phyloP scores from a whole-genome alignment of 1,140 invertebrate species.

The Lepidurus packardi region DNA sequence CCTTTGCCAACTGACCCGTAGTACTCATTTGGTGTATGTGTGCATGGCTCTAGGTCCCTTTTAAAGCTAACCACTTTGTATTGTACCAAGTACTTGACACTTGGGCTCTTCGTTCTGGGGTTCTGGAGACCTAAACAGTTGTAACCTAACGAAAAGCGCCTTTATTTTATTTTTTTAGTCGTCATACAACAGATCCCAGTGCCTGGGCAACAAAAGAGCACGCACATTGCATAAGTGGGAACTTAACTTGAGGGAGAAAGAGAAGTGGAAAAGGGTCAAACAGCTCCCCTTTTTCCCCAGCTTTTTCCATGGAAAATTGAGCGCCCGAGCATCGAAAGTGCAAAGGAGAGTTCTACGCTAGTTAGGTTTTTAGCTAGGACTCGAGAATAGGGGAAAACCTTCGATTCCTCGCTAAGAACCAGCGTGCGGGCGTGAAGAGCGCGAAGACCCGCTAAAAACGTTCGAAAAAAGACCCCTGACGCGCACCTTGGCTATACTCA shows the following conservation, averaged over 20 bases:
- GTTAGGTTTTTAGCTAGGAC: neutral
- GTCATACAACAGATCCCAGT: neutral
- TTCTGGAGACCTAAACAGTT: conserved; percentile 13
- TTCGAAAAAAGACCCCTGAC: neutral
- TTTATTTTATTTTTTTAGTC: neutral
- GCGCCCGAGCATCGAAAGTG: neutral
- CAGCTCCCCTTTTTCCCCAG: neutral
- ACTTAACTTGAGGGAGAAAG: neutral
- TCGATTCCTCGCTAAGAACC: neutral
- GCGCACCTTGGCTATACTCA: neutral
- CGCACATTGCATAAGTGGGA: conserved; percentile 10
- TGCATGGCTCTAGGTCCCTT: neutral
- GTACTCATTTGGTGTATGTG: neutral
- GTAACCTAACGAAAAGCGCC: neutral
- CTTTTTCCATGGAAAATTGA: conserved; percentile 6
- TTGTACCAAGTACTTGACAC: conserved; percentile 21
- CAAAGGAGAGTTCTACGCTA: neutral
- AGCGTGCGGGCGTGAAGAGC: neutral
- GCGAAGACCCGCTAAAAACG: neutral
- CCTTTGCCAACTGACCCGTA: conserved; percentile 18
- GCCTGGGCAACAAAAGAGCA: conserved; percentile 7
- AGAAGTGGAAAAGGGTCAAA: neutral
- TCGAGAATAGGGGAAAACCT: neutral
- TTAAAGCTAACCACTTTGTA: conserved; percentile 1
- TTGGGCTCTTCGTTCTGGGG: neutral